Evolutionary conservation across 2,797 vertebrate species (phyloP).

Genomic region (Selene dorsalis): DNA sequence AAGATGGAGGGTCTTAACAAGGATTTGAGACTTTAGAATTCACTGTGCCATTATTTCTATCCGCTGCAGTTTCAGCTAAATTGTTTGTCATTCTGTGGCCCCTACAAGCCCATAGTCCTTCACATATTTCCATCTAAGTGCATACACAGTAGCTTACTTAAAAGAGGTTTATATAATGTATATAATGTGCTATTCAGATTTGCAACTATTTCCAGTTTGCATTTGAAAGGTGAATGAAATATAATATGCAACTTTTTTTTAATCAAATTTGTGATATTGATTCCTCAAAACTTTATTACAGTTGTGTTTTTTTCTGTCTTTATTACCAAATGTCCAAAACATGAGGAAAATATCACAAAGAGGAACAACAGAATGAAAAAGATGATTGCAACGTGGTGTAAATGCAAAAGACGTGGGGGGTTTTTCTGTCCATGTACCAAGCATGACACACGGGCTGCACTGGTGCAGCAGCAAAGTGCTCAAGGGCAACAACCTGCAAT

Average conservation of each 20-base stretch:
- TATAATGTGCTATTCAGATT: background rate
- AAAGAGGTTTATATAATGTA: background rate
- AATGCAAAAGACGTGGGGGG: constrained; percentile 18
- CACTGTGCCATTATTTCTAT: constrained; percentile 82
- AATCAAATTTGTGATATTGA: too few species aligned
- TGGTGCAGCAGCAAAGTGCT: constrained; percentile 40
- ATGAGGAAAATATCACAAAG: background rate
- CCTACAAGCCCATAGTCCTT: constrained; percentile 33
- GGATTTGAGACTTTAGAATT: constrained; percentile 86
- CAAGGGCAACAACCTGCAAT: constrained; percentile 68
- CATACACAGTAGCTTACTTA: background rate
- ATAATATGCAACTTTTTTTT: background rate
- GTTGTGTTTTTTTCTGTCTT: too few species aligned
- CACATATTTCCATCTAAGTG: constrained; percentile 36
- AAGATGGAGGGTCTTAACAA: constrained; percentile 86
- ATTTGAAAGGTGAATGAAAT: background rate
- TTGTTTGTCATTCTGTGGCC: constrained; percentile 69
- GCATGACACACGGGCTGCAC: constrained; percentile 42
- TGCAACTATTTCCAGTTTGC: constrained; percentile 5
- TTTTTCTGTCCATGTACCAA: constrained; percentile 44
- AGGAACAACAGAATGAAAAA: background rate
- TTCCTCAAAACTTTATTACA: background rate
- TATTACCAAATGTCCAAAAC: too few species aligned
- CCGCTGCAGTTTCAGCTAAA: constrained; percentile 73
- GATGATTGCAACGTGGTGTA: constrained; percentile 1